Percentiles rank a stretch among this genome's conserved stretches.
Conservation (phyloP, 92 coral and sea anemone genomes). For the Umimayanthus chanpuru region DNA sequence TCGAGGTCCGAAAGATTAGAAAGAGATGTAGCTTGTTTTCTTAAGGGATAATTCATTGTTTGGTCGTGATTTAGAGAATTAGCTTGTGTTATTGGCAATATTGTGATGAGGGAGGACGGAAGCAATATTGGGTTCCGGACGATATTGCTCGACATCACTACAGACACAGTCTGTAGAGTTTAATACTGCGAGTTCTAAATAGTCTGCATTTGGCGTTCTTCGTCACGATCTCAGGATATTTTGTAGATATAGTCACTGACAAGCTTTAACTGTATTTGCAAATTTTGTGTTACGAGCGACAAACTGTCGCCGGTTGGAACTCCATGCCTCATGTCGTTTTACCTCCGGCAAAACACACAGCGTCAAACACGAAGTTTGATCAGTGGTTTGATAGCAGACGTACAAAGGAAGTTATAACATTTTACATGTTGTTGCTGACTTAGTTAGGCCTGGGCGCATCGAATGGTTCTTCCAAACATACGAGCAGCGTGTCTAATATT, state of each 20-base stretch:
- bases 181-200: too few relatives aligned
- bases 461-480: background rate
- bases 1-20: background rate
- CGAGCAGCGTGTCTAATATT: background rate
- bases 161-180: background rate
- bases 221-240: background rate
- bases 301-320: background rate
- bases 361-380: background rate
- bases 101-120: background rate
- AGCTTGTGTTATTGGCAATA: background rate
- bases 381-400: background rate
- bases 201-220: background rate
- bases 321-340: background rate
- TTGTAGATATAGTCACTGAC: background rate
- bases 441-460: background rate
- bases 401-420: background rate
- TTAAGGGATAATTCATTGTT: background rate
- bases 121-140: background rate
- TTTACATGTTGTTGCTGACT: background rate
- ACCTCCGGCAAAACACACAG: background rate
- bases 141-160: background rate
- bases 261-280: background rate
- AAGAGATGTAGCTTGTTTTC: background rate
- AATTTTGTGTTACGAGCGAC: background rate
- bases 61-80: background rate